phyloP scores from a whole-genome alignment of 2,113 vertebrate genomes.

The Phylloscopus trochiloides region DNA sequence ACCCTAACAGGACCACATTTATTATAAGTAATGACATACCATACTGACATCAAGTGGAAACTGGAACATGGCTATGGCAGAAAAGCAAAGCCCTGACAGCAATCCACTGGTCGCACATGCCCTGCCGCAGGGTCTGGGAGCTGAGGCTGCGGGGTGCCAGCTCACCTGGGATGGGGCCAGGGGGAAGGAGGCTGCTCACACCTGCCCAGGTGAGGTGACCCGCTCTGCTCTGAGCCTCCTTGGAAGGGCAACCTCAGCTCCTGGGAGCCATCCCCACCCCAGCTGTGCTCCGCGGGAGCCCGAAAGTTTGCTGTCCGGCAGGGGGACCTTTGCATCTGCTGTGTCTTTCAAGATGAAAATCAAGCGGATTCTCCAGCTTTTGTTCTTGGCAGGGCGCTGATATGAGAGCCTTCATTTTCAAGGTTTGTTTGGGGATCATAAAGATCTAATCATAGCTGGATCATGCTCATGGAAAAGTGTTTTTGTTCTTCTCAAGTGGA shows the following conservation, averaged over 20 bases:
- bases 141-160: not conserved
- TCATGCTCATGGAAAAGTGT: too few relatives aligned
- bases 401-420: accelerated
- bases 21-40: not conserved
- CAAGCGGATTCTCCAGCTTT: accelerated
- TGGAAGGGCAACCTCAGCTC: accelerated
- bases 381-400: not conserved
- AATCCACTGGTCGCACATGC: accelerated
- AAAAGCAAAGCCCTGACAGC: not conserved
- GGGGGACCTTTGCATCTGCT: accelerated
- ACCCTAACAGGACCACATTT: not conserved
- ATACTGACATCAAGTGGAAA: accelerated
- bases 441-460: accelerated
- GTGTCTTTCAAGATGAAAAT: accelerated
- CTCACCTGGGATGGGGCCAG: accelerated
- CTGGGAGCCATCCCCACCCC: accelerated
- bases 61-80: accelerated
- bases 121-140: accelerated
- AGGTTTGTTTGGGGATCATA: not conserved
- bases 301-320: not conserved
- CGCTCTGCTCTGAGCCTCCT: accelerated
- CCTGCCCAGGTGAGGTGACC: accelerated
- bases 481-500: accelerated
- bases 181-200: not conserved
- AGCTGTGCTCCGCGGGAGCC: accelerated